A percentile compares a stretch with the other conserved stretches of the same genome.
These are phyloP conservation scores for Cataglyphis albicans DNA, from an alignment of 2,888 invertebrate species.

Conservation along the genomic window DNA sequence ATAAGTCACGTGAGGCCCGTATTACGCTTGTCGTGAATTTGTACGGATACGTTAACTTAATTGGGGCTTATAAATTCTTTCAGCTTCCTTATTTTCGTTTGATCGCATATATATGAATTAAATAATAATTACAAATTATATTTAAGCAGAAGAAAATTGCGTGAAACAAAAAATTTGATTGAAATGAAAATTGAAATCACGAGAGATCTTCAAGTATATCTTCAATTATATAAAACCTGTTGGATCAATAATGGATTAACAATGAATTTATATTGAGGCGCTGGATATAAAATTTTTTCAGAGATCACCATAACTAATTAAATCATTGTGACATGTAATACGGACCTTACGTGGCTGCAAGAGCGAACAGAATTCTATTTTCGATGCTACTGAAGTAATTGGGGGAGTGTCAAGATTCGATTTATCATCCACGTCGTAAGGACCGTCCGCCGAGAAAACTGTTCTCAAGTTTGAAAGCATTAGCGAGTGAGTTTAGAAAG, in stretches of 20 bases:
- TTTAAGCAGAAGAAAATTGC: neutral
- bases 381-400: conserved; percentile 40
- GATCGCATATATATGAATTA: neutral
- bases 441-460: conserved; percentile 14
- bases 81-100: neutral
- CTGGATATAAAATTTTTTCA: neutral
- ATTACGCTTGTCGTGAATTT: conserved; percentile 10
- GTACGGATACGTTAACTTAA: too few species aligned
- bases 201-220: neutral
- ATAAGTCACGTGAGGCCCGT: neutral
- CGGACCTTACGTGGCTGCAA: conserved; percentile 17
- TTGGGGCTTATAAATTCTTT: neutral
- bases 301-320: neutral
- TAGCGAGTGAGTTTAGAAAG: neutral
- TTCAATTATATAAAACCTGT: neutral
- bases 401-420: conserved; percentile 29
- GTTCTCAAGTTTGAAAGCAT: neutral
- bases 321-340: conserved; percentile 18
- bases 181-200: neutral
- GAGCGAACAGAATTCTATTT: conserved; percentile 32
- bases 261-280: neutral
- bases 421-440: conserved; percentile 30
- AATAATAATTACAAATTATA: neutral
- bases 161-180: too few species aligned
- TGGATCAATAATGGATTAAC: neutral